phyloP scores from a whole-genome alignment of 2,888 invertebrate species.

The Gastrophysa polygoni region DNA sequence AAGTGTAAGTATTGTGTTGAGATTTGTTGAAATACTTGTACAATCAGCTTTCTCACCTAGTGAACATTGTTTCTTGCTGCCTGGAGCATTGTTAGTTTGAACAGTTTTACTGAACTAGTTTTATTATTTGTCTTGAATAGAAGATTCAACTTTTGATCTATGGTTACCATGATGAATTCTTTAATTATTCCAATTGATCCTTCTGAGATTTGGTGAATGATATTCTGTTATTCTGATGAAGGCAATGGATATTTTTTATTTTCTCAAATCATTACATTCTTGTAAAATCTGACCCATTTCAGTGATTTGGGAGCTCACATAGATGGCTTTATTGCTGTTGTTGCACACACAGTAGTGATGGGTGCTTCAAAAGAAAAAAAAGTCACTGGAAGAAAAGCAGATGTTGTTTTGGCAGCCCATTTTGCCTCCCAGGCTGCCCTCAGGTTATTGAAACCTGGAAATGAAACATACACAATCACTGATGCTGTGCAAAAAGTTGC shows the following conservation, averaged over 20 bases:
- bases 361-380: constrained; percentile 77
- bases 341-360: constrained; percentile 93
- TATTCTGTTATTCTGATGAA: constrained; percentile 21
- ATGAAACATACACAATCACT: constrained; percentile 90
- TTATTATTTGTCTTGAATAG: no score
- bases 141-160: no score
- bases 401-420: constrained; percentile 94
- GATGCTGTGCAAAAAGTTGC: constrained; percentile 92
- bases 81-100: no score
- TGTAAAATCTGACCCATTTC: constrained; percentile 23
- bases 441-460: constrained; percentile 85
- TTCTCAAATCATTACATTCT: background rate
- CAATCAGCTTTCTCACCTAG: no score
- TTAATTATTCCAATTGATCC: constrained; percentile 47
- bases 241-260: background rate
- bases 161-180: constrained; percentile 42
- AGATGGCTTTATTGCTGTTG: constrained; percentile 98
- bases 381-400: constrained; percentile 79
- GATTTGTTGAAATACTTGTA: no score
- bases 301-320: constrained; percentile 98
- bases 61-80: no score
- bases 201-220: constrained; percentile 38
- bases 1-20: constrained; percentile 93
- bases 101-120: no score
- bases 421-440: constrained; percentile 95